Percentiles rank a stretch among this genome's conserved stretches.
Conservation (phyloP, 2,797 vertebrate species). For the Phataginus tetradactyla region DNA sequence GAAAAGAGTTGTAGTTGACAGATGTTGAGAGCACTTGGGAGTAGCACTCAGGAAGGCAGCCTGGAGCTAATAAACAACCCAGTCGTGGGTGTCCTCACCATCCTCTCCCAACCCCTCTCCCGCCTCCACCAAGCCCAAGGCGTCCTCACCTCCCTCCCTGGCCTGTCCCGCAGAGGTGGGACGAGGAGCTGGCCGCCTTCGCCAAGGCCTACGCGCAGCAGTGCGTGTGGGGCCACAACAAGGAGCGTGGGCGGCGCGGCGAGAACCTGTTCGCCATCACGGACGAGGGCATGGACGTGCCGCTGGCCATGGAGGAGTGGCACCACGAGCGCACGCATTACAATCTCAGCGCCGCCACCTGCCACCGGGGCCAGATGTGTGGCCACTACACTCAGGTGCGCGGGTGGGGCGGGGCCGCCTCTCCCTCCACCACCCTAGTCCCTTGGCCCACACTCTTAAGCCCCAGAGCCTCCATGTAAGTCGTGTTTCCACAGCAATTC, state of each 20-base stretch:
- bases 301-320: constrained; percentile 84
- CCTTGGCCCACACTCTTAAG: too few species aligned
- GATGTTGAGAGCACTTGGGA: background rate
- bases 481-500: too few species aligned
- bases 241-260: constrained; percentile 84
- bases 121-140: too few species aligned
- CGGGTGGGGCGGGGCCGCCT: background rate
- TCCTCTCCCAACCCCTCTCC: background rate
- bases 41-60: background rate
- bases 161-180: constrained; percentile 84
- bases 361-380: constrained; percentile 83
- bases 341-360: constrained; percentile 82
- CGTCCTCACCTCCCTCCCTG: background rate
- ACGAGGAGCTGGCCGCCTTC: constrained; percentile 83
- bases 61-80: background rate
- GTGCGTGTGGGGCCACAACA: constrained; percentile 89
- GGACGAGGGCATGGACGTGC: constrained; percentile 80
- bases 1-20: background rate
- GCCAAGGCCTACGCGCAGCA: constrained; percentile 85
- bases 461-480: background rate
- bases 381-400: constrained; percentile 89
- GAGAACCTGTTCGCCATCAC: constrained; percentile 88
- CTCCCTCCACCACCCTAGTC: rapidly evolving
- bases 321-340: constrained; percentile 83
- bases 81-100: background rate